phyloP scores from a whole-genome alignment of 2,113 vertebrate species.

The Centropus bengalensis region DNA sequence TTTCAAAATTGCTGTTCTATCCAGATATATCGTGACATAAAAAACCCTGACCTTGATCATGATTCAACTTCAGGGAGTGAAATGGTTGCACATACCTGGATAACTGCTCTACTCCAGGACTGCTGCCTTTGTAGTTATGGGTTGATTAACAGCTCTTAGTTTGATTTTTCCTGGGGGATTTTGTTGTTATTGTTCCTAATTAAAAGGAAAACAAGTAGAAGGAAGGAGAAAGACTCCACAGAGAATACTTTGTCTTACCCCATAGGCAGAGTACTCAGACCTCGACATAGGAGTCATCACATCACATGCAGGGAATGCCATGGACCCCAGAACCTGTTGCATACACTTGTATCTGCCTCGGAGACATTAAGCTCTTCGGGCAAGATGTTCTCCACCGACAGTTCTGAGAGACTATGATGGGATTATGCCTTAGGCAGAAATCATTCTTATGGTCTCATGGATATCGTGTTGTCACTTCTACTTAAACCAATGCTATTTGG shows the following conservation, averaged over 20 bases:
- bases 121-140: neutral
- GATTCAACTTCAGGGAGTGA: neutral
- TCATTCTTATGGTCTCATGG: neutral
- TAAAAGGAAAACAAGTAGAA: neutral
- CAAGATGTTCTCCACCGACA: neutral
- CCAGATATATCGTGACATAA: neutral
- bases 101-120: neutral
- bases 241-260: neutral
- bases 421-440: neutral
- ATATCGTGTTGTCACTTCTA: neutral
- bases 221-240: neutral
- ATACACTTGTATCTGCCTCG: neutral
- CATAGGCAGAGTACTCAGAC: neutral
- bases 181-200: neutral
- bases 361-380: neutral
- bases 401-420: neutral
- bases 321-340: neutral
- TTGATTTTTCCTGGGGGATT: neutral
- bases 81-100: neutral
- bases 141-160: neutral
- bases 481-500: neutral
- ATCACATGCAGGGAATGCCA: neutral
- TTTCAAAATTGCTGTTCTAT: neutral
- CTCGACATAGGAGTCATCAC: neutral
- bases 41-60: neutral